Conservation (phyloP, 2,113 vertebrate genomes). For the Cyanocitta stelleri region DNA sequence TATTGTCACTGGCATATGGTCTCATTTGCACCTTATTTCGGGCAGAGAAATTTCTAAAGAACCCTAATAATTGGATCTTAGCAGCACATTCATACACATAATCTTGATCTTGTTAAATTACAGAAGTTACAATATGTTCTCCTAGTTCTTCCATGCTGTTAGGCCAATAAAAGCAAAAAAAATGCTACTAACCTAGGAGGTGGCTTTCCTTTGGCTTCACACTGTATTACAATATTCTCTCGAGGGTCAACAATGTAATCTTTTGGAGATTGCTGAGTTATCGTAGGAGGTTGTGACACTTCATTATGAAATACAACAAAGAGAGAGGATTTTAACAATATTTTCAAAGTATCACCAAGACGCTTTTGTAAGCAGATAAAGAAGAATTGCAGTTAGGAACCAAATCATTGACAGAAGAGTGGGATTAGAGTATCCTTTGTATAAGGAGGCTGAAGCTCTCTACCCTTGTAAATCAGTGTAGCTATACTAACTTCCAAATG, state of each 20-base stretch:
- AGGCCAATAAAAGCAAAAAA: background rate
- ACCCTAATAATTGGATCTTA: too few relatives aligned
- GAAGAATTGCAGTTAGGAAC: background rate
- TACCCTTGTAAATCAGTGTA: background rate
- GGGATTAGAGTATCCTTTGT: background rate
- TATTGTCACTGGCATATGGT: too few relatives aligned
- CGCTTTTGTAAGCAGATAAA: constrained; percentile 6
- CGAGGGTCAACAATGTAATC: constrained; percentile 95
- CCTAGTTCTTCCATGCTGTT: background rate
- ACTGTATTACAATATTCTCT: constrained; percentile 92
- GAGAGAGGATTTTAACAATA: constrained; percentile 43
- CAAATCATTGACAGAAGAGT: background rate
- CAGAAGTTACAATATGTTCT: background rate
- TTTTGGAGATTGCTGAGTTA: constrained; percentile 95
- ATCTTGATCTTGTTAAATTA: background rate
- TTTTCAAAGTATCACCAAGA: background rate
- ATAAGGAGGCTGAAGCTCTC: background rate
- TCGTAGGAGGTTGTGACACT: constrained; percentile 95
- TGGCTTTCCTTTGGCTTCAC: constrained; percentile 95
- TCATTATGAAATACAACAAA: constrained; percentile 61
- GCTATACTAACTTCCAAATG: background rate
- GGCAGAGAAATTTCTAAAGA: too few relatives aligned
- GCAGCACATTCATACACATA: background rate
- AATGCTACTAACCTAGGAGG: constrained; percentile 83
- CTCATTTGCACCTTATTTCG: too few relatives aligned